A percentile compares a stretch with the other conserved stretches of the same genome.
Evolutionary conservation across 2,797 vertebrate species (phyloP).

Genomic region (Otolemur crassicaudatus): DNA sequence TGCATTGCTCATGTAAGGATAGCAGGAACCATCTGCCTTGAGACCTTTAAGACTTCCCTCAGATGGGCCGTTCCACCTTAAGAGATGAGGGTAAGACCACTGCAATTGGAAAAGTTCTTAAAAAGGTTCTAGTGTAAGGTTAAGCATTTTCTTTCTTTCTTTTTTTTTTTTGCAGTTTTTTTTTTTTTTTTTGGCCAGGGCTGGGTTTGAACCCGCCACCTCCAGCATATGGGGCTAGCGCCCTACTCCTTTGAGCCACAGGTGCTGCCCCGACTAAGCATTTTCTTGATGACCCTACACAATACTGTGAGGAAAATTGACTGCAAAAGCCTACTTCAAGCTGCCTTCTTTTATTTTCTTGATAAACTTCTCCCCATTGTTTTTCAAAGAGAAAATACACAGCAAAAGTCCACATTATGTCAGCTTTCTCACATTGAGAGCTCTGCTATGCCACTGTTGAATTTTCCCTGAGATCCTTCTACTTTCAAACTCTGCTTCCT

Average conservation of each 20-base stretch:
- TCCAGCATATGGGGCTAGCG: too few relatives aligned
- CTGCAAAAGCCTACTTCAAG: conserved; percentile 93
- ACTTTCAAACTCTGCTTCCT: conserved; percentile 89
- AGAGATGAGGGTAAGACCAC: conserved; percentile 98
- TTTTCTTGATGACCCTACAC: conserved; percentile 89
- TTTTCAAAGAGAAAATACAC: conserved; percentile 92
- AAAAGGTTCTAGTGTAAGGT: conserved; percentile 97
- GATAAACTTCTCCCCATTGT: conserved; percentile 89
- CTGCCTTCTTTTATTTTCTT: conserved; percentile 91
- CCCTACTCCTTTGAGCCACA: too few relatives aligned
- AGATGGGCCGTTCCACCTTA: conserved; percentile 99
- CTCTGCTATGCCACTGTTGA: conserved; percentile 98
- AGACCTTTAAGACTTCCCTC: conserved; percentile 99
- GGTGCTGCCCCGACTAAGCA: conserved; percentile 89
- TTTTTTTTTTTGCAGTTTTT: too few relatives aligned
- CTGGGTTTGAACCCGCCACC: too few relatives aligned
- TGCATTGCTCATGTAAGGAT: conserved; percentile 97
- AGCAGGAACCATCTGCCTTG: conserved; percentile 98
- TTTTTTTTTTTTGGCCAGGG: too few relatives aligned
- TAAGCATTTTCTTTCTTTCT: too few relatives aligned
- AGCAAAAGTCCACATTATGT: conserved; percentile 96
- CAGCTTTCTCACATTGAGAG: conserved; percentile 99
- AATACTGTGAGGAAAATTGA: conserved; percentile 94
- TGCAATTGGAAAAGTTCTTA: conserved; percentile 99
- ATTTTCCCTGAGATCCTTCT: conserved; percentile 85